Percentiles rank a stretch among this genome's conserved stretches.
These are phyloP conservation scores for Schizopygopsis pylzovi DNA, from an alignment of 2,797 vertebrate genomes.

Conservation along the genomic window DNA sequence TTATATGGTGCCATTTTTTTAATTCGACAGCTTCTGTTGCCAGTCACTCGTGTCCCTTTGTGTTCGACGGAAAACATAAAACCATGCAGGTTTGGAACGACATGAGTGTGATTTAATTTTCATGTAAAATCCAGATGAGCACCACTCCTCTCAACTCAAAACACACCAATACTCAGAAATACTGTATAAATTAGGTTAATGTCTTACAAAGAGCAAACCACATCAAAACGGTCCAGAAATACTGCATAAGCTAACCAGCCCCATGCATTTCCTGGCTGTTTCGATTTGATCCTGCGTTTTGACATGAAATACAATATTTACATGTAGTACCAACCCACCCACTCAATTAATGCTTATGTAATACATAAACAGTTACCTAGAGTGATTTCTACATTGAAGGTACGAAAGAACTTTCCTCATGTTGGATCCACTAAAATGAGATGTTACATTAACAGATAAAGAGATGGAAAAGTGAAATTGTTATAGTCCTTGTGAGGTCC, in stretches of 20 bases:
- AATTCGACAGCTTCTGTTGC: background rate
- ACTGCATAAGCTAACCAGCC: slow-evolving; percentile 63
- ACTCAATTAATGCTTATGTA: slow-evolving; percentile 65
- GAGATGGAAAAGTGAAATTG: slow-evolving; percentile 53
- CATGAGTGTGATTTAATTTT: background rate
- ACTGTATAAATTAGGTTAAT: slow-evolving; percentile 61
- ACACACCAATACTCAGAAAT: slow-evolving; percentile 61
- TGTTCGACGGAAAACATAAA: background rate
- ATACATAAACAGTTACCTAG: slow-evolving; percentile 63
- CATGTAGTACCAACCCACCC: slow-evolving; percentile 69
- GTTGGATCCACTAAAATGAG: slow-evolving; percentile 58
- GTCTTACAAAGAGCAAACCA: slow-evolving; percentile 68
- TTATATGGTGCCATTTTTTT: background rate
- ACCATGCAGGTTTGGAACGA: background rate
- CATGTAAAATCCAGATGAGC: slow-evolving; percentile 56
- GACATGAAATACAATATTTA: slow-evolving; percentile 70
- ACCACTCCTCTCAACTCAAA: slow-evolving; percentile 66
- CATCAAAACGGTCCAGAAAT: slow-evolving; percentile 67
- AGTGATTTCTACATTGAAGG: slow-evolving; percentile 63
- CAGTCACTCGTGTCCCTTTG: background rate
- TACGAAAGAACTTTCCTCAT: slow-evolving; percentile 65
- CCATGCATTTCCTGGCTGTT: slow-evolving; percentile 60
- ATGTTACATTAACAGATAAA: slow-evolving; percentile 55
- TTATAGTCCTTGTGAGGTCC: slow-evolving; percentile 73
- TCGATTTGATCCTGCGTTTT: slow-evolving; percentile 64